Evolutionary conservation across 2,888 invertebrate genomes (phyloP).

Genomic region (Pediacus dermestoides): DNA sequence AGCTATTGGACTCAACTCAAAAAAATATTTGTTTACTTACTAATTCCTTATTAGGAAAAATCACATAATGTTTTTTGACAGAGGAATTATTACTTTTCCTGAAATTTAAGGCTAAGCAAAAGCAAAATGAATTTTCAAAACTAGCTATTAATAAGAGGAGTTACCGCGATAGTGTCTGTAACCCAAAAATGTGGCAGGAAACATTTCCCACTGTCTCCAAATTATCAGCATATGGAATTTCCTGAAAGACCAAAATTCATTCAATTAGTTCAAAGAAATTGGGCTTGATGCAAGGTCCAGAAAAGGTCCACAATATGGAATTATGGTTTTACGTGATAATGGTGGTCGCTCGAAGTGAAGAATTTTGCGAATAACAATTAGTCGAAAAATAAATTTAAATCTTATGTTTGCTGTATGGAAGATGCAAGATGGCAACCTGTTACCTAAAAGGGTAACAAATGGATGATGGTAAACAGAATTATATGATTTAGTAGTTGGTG

Average conservation of each 20-base stretch:
- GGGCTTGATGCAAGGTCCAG: slow-evolving; percentile 88
- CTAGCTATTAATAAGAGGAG: slow-evolving; percentile 16
- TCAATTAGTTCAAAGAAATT: slow-evolving; percentile 84
- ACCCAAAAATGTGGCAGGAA: slow-evolving; percentile 59
- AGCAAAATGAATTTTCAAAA: slow-evolving; percentile 24
- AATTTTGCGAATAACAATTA: slow-evolving; percentile 75
- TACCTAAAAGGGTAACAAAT: slow-evolving; percentile 84
- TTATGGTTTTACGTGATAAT: slow-evolving; percentile 65
- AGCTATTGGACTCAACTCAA: too few species aligned
- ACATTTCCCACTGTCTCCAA: slow-evolving; percentile 64
- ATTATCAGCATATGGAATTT: slow-evolving; percentile 66
- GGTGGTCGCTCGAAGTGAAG: slow-evolving; percentile 78
- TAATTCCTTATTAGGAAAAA: too few species aligned
- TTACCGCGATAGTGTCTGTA: slow-evolving; percentile 28
- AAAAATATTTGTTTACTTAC: too few species aligned
- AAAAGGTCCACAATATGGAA: slow-evolving; percentile 87
- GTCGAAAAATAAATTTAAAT: slow-evolving; percentile 71
- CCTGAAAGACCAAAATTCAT: slow-evolving; percentile 72
- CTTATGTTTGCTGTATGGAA: slow-evolving; percentile 95
- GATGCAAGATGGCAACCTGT: slow-evolving; percentile 95
- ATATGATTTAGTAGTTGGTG: slow-evolving; percentile 93
- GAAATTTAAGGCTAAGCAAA: not conserved
- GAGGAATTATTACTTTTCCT: slow-evolving; percentile 12
- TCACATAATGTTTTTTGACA: too few species aligned
- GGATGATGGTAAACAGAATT: slow-evolving; percentile 94